A percentile compares a stretch with the other conserved stretches of the same genome.
These are phyloP conservation scores for Axea sp. DNA, from an alignment of 2,888 invertebrate genomes.

Conservation along the genomic window DNA sequence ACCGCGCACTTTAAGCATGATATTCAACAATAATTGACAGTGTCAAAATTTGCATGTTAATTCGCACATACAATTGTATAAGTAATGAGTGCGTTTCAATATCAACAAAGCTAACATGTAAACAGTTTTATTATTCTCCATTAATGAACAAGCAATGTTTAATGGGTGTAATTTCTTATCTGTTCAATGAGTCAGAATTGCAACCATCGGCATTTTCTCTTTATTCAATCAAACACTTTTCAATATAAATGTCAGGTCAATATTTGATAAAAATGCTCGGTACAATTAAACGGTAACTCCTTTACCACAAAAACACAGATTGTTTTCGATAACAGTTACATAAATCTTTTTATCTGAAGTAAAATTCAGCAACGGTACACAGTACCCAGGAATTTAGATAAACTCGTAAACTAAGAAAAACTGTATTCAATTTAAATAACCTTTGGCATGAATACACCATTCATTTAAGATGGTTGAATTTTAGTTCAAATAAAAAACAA, in stretches of 20 bases:
- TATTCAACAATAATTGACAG: conserved; percentile 36
- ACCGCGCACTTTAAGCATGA: conserved; percentile 16
- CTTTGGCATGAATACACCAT: too few species aligned
- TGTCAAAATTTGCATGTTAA: conserved; percentile 31
- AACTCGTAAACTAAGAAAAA: too few species aligned
- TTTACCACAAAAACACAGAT: conserved; percentile 14
- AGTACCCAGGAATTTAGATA: too few species aligned
- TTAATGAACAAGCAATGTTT: not conserved
- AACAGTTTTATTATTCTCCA: conserved; percentile 10
- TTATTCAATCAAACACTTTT: not conserved
- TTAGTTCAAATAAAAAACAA: too few species aligned
- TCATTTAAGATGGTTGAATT: too few species aligned
- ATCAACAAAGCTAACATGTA: conserved; percentile 16
- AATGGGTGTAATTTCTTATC: conserved; percentile 10
- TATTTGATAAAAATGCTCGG: conserved; percentile 5
- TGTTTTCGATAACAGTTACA: too few species aligned
- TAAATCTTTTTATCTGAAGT: too few species aligned
- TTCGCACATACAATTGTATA: conserved; percentile 11
- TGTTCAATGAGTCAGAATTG: not conserved
- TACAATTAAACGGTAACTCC: conserved; percentile 24
- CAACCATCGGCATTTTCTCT: too few species aligned
- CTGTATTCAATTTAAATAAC: too few species aligned
- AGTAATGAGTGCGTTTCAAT: conserved; percentile 35
- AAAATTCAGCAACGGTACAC: too few species aligned
- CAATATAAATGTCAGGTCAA: not conserved